Percentiles rank a stretch among this genome's conserved stretches.
Evolutionary conservation across 2,797 vertebrate species (phyloP).

Genomic region (Anisognathus igniventris): DNA sequence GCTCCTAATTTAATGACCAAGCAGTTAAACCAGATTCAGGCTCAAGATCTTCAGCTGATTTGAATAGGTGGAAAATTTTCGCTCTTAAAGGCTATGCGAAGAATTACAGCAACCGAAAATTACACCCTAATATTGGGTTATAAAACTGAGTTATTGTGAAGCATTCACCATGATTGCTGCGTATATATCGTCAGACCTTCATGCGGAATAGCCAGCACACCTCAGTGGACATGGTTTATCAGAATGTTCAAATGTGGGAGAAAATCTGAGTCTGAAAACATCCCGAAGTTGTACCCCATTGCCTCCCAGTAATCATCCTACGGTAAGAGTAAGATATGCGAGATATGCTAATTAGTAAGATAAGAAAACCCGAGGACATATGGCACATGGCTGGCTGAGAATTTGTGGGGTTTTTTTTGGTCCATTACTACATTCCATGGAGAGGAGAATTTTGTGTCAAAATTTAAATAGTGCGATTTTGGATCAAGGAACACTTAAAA

Average conservation of each 20-base stretch:
- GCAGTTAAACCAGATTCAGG: background rate
- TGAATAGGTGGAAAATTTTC: background rate
- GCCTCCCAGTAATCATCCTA: background rate
- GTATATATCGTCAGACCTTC: background rate
- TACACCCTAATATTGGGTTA: background rate
- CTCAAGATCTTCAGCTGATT: background rate
- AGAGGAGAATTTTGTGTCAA: background rate
- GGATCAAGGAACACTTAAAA: background rate
- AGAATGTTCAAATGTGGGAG: background rate
- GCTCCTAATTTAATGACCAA: background rate
- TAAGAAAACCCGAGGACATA: background rate
- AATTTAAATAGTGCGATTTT: background rate
- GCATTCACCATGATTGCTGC: background rate
- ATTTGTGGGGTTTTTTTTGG: background rate
- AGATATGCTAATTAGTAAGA: background rate
- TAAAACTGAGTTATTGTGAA: background rate
- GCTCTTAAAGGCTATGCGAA: background rate
- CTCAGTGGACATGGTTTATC: background rate
- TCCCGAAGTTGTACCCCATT: background rate
- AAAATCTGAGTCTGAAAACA: background rate
- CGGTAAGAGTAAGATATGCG: background rate
- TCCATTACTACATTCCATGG: background rate
- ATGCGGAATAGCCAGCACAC: background rate
- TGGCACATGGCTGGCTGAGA: background rate
- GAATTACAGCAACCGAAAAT: background rate